Conservation (phyloP, 2,888 invertebrate species). For the Polia nebulosa region DNA sequence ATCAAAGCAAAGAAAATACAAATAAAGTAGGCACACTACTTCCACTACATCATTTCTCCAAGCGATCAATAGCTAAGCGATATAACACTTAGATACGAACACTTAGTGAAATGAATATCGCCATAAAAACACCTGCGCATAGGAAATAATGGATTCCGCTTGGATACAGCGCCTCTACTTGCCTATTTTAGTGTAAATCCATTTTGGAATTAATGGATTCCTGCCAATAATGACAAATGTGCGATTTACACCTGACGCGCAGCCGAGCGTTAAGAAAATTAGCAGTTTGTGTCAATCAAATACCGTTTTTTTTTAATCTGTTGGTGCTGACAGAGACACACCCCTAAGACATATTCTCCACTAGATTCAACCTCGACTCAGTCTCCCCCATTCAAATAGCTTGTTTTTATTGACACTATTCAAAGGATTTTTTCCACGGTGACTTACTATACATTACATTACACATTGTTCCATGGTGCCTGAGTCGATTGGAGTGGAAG, state of each 20-base stretch:
- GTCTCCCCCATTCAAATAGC: not conserved
- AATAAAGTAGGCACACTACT: not conserved
- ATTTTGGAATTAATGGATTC: slow-evolving; percentile 34
- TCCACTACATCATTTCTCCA: not conserved
- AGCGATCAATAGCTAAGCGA: slow-evolving; percentile 8
- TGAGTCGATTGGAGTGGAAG: not conserved
- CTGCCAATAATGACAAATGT: slow-evolving; percentile 9
- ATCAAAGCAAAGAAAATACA: not conserved
- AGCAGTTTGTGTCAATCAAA: slow-evolving; percentile 1
- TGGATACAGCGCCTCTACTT: slow-evolving; percentile 9
- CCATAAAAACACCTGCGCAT: slow-evolving; percentile 25
- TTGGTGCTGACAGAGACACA: not conserved
- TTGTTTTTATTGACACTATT: not conserved
- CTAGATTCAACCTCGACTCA: not conserved
- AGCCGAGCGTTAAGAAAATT: not conserved
- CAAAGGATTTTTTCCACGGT: not conserved
- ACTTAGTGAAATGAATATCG: slow-evolving; percentile 40
- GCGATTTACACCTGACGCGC: not conserved
- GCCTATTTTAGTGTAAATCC: not conserved
- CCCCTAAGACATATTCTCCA: not conserved
- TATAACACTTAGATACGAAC: not conserved
- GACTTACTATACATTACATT: too few relatives aligned
- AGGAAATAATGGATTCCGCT: slow-evolving; percentile 26
- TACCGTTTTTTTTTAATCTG: not conserved
- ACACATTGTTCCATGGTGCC: not conserved